A percentile compares a stretch with the other conserved stretches of the same genome.
Conservation (phyloP, 2,113 vertebrate species). For the Ptyas mucosa region DNA sequence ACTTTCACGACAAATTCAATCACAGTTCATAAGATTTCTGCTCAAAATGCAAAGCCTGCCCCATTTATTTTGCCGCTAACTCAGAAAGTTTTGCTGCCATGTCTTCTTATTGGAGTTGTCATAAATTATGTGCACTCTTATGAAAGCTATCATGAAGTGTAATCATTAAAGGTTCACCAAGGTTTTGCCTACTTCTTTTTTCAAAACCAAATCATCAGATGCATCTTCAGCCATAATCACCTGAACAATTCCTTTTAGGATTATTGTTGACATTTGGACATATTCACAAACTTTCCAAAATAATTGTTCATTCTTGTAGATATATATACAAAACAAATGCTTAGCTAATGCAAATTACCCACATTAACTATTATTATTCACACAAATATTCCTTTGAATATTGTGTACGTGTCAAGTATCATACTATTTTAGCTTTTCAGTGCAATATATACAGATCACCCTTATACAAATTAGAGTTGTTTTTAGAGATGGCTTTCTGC, state of each 20-base stretch:
- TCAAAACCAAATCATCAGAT: constrained; percentile 68
- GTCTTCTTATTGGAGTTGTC: constrained; percentile 87
- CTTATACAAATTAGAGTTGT: constrained; percentile 46
- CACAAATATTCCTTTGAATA: constrained; percentile 67
- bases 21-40: constrained; percentile 88
- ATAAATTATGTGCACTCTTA: constrained; percentile 83
- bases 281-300: constrained; percentile 75
- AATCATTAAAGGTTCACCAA: constrained; percentile 81
- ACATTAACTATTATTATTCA: constrained; percentile 67
- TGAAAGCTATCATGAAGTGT: constrained; percentile 83
- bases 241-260: constrained; percentile 61
- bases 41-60: constrained; percentile 86
- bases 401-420: constrained; percentile 64
- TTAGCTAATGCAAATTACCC: constrained; percentile 67
- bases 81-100: constrained; percentile 84
- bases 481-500: constrained; percentile 46
- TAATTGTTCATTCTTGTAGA: constrained; percentile 74
- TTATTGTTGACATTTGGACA: constrained; percentile 70
- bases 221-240: constrained; percentile 58
- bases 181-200: constrained; percentile 79
- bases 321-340: constrained; percentile 73
- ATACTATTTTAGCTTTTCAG: constrained; percentile 52
- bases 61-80: constrained; percentile 86
- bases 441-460: constrained; percentile 26
- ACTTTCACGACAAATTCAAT: constrained; percentile 97